phyloP scores from a whole-genome alignment of 2,113 vertebrate species.

The Chamaetylas fuelleborni region DNA sequence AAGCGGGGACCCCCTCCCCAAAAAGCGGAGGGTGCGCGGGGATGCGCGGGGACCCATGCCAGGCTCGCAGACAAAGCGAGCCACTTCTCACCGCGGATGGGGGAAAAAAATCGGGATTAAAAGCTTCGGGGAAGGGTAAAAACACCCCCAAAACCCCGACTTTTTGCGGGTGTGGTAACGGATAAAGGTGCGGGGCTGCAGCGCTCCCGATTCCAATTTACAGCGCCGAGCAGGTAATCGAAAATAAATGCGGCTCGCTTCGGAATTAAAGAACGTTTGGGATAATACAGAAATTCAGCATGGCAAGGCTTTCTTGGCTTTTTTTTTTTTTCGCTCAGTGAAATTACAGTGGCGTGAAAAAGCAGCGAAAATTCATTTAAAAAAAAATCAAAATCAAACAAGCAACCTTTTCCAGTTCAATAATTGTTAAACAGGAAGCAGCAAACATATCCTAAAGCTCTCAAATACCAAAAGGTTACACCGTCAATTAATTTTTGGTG shows the following conservation, averaged over 20 bases:
- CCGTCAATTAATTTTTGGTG: conserved; percentile 7
- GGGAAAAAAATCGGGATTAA: neutral
- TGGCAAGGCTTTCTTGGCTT: neutral
- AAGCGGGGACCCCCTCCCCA: neutral
- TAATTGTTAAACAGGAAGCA: neutral
- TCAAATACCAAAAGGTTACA: neutral
- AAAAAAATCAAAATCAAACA: neutral
- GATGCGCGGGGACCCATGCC: neutral
- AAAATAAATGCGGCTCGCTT: neutral
- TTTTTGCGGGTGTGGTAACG: neutral
- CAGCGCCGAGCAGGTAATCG: neutral
- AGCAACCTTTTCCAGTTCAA: neutral
- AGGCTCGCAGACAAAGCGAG: neutral
- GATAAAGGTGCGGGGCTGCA: neutral
- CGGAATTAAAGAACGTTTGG: neutral
- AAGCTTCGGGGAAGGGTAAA: neutral
- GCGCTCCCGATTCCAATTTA: neutral
- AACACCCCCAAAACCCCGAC: neutral
- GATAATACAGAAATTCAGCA: conserved; percentile 1
- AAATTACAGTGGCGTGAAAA: conserved; percentile 39
- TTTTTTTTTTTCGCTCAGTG: neutral
- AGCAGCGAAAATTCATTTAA: neutral
- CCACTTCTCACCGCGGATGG: neutral
- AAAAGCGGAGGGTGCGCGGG: neutral
- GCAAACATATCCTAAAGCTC: neutral